phyloP scores from a whole-genome alignment of 2,113 vertebrate species.

The Tamias sibiricus region DNA sequence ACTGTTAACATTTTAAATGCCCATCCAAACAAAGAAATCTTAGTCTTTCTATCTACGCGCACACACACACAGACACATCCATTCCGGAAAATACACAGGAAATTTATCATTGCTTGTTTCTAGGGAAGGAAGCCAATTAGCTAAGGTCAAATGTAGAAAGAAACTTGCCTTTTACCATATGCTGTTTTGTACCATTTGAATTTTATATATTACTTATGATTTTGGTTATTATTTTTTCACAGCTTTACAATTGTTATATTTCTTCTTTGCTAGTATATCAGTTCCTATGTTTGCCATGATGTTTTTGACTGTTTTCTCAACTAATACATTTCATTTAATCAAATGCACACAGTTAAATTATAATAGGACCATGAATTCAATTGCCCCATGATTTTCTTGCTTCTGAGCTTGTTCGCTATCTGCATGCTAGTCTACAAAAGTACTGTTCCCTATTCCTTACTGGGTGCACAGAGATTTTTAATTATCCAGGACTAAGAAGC shows the following conservation, averaged over 20 bases:
- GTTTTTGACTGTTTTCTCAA: slow-evolving; percentile 36
- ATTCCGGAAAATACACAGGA: background rate
- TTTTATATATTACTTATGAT: slow-evolving; percentile 38
- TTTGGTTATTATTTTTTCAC: slow-evolving; percentile 43
- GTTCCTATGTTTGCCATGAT: background rate
- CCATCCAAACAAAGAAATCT: slow-evolving; percentile 51
- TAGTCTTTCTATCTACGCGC: background rate
- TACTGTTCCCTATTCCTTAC: background rate
- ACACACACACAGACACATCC: background rate
- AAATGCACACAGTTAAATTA: slow-evolving; percentile 26
- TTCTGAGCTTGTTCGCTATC: background rate
- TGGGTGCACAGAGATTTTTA: background rate
- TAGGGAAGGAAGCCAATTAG: slow-evolving; percentile 31
- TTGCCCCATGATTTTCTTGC: background rate
- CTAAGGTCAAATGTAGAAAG: slow-evolving; percentile 14
- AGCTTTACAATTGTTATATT: slow-evolving; percentile 24
- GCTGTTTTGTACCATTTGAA: slow-evolving; percentile 39
- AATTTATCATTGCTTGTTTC: background rate
- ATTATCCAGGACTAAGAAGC: slow-evolving; percentile 31
- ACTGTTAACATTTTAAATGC: background rate
- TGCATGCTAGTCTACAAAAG: background rate
- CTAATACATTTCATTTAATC: background rate
- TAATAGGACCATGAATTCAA: background rate
- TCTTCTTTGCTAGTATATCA: slow-evolving; percentile 35
- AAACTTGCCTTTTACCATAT: slow-evolving; percentile 33